These are phyloP conservation scores for Synergus gifuensis DNA, from an alignment of 2,888 invertebrate genomes.

Conservation along the genomic window DNA sequence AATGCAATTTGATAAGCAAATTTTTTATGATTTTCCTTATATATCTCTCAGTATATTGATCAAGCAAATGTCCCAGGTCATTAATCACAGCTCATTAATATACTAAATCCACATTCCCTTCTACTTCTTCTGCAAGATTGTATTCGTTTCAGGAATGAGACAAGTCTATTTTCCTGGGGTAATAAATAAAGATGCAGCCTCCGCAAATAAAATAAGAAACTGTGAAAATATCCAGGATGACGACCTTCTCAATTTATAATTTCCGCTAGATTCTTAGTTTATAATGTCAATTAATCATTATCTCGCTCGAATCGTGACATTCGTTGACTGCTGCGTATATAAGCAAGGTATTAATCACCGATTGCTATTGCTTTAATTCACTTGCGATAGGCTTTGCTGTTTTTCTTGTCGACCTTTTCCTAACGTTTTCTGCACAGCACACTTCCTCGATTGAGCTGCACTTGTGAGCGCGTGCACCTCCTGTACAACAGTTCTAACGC, in stretches of 20 bases:
- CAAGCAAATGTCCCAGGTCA: not conserved
- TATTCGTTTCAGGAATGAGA: not conserved
- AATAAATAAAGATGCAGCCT: slow-evolving; percentile 30
- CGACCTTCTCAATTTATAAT: slow-evolving; percentile 21
- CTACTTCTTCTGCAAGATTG: not conserved
- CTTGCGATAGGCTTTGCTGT: slow-evolving; percentile 33
- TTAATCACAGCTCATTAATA: slow-evolving; percentile 17
- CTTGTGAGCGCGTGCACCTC: slow-evolving; percentile 22
- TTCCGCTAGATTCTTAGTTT: slow-evolving; percentile 24
- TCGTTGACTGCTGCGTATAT: slow-evolving; percentile 57
- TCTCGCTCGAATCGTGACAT: slow-evolving; percentile 58
- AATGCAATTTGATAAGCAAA: not conserved
- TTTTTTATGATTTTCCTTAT: not conserved
- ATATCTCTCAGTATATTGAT: not conserved
- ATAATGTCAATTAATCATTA: slow-evolving; percentile 62
- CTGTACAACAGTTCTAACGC: slow-evolving; percentile 8
- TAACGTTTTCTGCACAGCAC: slow-evolving; percentile 18
- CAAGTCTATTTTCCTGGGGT: not conserved
- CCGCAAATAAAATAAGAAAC: slow-evolving; percentile 26
- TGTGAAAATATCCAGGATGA: not conserved
- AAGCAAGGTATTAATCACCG: slow-evolving; percentile 60
- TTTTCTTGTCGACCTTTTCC: slow-evolving; percentile 25
- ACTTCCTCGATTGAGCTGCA: slow-evolving; percentile 34
- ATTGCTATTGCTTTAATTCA: slow-evolving; percentile 53
- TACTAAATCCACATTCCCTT: not conserved